Conservation (phyloP, 1,140 invertebrate species). For the Ladona fulva region DNA sequence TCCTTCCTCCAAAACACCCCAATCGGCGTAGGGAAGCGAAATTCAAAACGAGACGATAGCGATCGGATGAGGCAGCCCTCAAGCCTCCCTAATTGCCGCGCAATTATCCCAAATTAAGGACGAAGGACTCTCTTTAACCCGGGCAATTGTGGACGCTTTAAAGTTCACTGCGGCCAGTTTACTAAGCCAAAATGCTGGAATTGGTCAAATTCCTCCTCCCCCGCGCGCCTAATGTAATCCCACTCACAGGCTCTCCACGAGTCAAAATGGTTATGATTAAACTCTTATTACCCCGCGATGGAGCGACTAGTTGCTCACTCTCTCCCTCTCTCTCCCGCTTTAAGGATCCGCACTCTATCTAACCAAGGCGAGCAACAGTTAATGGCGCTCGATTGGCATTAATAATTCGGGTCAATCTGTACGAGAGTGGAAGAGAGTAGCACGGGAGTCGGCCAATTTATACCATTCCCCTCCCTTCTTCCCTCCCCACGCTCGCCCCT, state of each 20-base stretch:
- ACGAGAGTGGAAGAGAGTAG: background rate
- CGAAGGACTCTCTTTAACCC: too few relatives aligned
- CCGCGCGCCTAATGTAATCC: background rate
- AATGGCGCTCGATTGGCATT: background rate
- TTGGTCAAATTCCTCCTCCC: background rate
- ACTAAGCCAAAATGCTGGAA: too few relatives aligned
- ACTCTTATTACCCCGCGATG: background rate
- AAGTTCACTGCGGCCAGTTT: too few relatives aligned
- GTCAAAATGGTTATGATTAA: background rate
- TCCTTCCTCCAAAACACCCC: too few relatives aligned
- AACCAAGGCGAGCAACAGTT: background rate
- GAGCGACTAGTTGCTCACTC: background rate
- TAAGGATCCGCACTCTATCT: background rate
- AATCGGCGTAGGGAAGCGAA: too few relatives aligned
- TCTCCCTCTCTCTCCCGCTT: background rate
- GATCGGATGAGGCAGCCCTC: too few relatives aligned
- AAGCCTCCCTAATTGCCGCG: too few relatives aligned
- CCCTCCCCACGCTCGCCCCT: background rate
- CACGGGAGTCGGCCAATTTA: background rate
- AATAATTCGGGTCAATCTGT: slow-evolving; percentile 9
- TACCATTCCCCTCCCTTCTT: background rate
- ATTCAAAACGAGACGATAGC: too few relatives aligned
- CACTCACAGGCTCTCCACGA: background rate
- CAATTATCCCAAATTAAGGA: too few relatives aligned
- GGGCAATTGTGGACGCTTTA: too few relatives aligned